Base-by-base conservation (phyloP, 1,140 invertebrate species). In the Meloidogyne exigua region DNA sequence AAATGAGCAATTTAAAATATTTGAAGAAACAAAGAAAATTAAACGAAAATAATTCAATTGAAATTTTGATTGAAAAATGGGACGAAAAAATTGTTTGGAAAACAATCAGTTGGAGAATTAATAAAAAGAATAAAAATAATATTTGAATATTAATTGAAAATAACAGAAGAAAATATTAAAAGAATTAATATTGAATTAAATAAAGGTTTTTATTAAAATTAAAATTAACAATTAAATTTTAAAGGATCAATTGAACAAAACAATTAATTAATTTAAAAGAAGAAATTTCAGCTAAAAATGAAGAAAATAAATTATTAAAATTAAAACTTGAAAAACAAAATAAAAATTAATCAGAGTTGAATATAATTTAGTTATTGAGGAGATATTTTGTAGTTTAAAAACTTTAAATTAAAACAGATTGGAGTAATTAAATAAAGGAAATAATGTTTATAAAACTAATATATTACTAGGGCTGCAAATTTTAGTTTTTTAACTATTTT, bases 251-350 rank as follows among this genome's bases (percentile, higher is more conserved):
- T n/a, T 57, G 49, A 57, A 57, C 18, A 39, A 11, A 68, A 42
- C 28, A 68, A 68, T n/a, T n/a, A n/a, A n/a, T n/a, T n/a, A n/a
- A n/a, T n/a, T n/a, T 39, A 42, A 68, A 68, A 68, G 67, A 68
- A 21, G 67, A 68, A 68, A 26, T 26, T 21, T 32, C 28, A 10
- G 2, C 12, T 15, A 39, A 21, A 23, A 42, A 68, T 39, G 32
- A 68, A 32, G 67, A 68, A 39, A 13, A 21, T 2, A 42, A 68
- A 28, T 32, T 21, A 68, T 28, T 39, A 32, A 26, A 42, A 68
- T 42, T 18, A 42, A 68, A 42, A 68, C 1, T 39, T 39, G 28
- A n/a, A n/a, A n/a, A n/a, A n/a, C n/a, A 0, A 39, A 39, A 39
- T 3, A 32, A 32, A 68, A 42, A 11, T 21, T 21, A n/a, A 42